phyloP scores from a whole-genome alignment of 2,797 vertebrate species.

The Anguilla marmorata region DNA sequence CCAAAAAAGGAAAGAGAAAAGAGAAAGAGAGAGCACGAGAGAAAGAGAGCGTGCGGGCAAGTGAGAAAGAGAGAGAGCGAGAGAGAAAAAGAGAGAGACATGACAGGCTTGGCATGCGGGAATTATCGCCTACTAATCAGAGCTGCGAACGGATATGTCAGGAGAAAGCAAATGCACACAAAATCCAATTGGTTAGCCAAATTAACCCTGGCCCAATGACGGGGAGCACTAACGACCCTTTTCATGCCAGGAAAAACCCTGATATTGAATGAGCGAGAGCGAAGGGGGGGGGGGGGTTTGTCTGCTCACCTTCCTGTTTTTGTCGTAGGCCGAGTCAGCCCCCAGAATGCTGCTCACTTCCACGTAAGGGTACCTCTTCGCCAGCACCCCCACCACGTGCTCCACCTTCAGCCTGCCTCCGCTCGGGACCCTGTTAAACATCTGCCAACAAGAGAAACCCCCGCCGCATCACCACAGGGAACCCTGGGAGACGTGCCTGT shows the following conservation, averaged over 20 bases:
- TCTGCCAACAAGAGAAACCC: constrained; percentile 63
- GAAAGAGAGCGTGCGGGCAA: too few species aligned
- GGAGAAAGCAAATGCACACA: too few species aligned
- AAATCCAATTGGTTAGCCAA: too few species aligned
- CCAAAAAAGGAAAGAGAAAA: not conserved
- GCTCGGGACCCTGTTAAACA: constrained; percentile 82
- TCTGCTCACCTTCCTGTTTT: constrained; percentile 84
- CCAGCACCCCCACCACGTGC: constrained; percentile 86
- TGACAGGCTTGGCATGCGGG: too few species aligned
- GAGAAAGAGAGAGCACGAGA: not conserved
- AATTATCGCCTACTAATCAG: too few species aligned
- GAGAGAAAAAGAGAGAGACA: not conserved
- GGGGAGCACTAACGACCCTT: too few species aligned
- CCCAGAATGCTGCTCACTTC: constrained; percentile 89
- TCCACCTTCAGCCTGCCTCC: constrained; percentile 83
- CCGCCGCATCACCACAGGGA: not conserved
- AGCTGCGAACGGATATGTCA: too few species aligned
- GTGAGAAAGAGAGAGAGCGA: not conserved
- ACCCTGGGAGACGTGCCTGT: not conserved
- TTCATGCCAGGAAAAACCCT: too few species aligned
- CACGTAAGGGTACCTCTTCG: constrained; percentile 90
- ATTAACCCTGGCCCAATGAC: too few species aligned
- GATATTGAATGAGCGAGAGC: too few species aligned
- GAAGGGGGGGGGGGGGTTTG: not conserved
- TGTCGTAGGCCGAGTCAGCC: constrained; percentile 88